Evolutionary conservation across 2,888 invertebrate genomes (phyloP).

Genomic region (Platycnemis pennipes): DNA sequence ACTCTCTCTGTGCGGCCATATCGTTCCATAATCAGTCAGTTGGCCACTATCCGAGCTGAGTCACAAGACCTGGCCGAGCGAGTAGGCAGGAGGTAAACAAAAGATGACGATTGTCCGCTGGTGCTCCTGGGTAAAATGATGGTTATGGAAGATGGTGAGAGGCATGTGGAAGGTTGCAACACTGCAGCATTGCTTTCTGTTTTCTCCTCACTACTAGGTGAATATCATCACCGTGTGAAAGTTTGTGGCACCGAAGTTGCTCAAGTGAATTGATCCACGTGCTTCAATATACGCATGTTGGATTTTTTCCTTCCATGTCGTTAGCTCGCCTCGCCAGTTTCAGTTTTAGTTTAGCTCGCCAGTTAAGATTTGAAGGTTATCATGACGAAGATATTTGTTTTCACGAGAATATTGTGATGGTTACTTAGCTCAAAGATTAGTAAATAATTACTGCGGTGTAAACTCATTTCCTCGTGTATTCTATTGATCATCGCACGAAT

Average conservation of each 20-base stretch:
- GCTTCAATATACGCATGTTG: background rate
- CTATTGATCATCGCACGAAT: no score
- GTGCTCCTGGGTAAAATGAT: background rate
- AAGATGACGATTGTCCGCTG: background rate
- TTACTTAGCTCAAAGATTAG: no score
- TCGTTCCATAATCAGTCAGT: background rate
- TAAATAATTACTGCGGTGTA: no score
- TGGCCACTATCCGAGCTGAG: background rate
- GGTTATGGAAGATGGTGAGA: background rate
- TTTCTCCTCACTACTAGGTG: background rate
- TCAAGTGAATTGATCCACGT: background rate
- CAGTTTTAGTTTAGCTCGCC: no score
- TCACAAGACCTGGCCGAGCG: background rate
- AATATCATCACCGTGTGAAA: background rate
- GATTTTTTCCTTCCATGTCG: background rate
- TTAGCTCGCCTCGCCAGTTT: no score
- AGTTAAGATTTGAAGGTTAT: no score
- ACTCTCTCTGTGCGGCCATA: background rate
- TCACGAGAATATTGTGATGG: no score
- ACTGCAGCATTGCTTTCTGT: background rate
- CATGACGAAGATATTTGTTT: no score
- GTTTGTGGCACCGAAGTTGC: background rate
- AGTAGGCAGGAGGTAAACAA: no score
- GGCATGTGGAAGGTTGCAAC: background rate
- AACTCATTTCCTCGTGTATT: no score